Percentiles rank a stretch among this genome's conserved stretches.
phyloP scores from a whole-genome alignment of 2,888 invertebrate genomes.

The Teleiodes luculella region DNA sequence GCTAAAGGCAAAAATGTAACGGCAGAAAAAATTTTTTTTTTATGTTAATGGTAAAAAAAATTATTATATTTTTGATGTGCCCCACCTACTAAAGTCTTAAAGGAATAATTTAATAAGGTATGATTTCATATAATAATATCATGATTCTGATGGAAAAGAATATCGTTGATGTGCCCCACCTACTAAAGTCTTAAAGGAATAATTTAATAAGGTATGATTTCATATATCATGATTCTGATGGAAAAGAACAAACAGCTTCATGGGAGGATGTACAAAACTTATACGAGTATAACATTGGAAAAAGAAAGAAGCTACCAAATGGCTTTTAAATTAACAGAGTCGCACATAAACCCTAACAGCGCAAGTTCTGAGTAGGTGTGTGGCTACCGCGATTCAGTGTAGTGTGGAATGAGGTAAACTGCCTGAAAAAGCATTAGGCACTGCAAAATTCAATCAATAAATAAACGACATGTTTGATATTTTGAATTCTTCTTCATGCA shows the following conservation, averaged over 20 bases:
- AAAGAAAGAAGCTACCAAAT: constrained; percentile 15
- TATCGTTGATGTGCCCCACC: constrained; percentile 14
- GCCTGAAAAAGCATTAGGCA: constrained; percentile 7
- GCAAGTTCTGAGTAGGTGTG: constrained; percentile 22
- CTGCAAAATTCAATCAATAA: constrained; percentile 14
- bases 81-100: constrained; percentile 15
- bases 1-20: constrained; percentile 11
- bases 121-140: constrained; percentile 16
- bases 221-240: constrained; percentile 5
- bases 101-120: constrained; percentile 18
- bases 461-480: constrained; percentile 19
- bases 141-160: constrained; percentile 6
- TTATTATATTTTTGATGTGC: constrained; percentile 20
- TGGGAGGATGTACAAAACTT: constrained; percentile 17
- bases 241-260: constrained; percentile 8
- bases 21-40: constrained; percentile 16
- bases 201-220: constrained; percentile 18
- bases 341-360: constrained; percentile 21
- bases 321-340: constrained; percentile 20
- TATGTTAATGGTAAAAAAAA: constrained; percentile 17
- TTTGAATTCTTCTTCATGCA: constrained; percentile 15
- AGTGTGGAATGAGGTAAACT: constrained; percentile 11
- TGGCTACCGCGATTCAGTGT: constrained; percentile 14
- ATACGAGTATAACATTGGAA: constrained; percentile 14
- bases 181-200: constrained; percentile 17